Conservation (phyloP, 2,797 vertebrate genomes). For the Parauchenoglanis punctatus region DNA sequence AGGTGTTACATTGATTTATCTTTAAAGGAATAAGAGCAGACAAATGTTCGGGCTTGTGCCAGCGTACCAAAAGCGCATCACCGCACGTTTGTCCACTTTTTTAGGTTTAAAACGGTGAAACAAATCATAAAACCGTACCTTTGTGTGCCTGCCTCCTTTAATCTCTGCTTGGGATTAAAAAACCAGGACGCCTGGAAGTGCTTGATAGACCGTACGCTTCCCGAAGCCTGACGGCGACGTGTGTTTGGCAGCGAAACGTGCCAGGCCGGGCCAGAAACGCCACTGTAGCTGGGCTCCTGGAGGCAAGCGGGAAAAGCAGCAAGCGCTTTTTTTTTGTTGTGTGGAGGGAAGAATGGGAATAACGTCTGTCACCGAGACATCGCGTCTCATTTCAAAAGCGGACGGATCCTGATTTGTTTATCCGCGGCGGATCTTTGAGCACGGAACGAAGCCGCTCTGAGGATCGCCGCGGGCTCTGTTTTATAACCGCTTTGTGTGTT, state of each 20-base stretch:
- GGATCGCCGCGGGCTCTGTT: neutral
- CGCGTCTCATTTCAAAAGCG: conserved; percentile 42
- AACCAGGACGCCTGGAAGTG: conserved; percentile 49
- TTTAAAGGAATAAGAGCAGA: neutral
- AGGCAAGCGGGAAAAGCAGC: conserved; percentile 39
- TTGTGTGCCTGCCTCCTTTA: conserved; percentile 54
- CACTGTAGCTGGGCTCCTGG: conserved; percentile 42
- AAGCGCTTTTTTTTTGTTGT: neutral
- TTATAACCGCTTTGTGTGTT: neutral
- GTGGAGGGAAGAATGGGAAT: conserved; percentile 46
- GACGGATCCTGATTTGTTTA: conserved; percentile 41
- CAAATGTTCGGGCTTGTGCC: neutral
- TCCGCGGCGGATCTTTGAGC: neutral
- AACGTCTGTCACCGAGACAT: conserved; percentile 47
- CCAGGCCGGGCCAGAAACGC: conserved; percentile 41
- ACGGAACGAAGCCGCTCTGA: neutral
- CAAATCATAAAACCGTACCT: conserved; percentile 57
- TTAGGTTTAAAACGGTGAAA: neutral
- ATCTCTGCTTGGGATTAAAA: conserved; percentile 57
- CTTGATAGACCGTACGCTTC: conserved; percentile 56
- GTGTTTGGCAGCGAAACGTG: conserved; percentile 53
- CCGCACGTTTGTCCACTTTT: conserved; percentile 71
- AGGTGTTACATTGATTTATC: neutral
- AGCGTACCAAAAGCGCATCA: neutral
- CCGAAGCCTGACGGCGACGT: conserved; percentile 58